Base-by-base conservation (phyloP, 1,140 invertebrate genomes). In the Chrysoperla carnea region DNA sequence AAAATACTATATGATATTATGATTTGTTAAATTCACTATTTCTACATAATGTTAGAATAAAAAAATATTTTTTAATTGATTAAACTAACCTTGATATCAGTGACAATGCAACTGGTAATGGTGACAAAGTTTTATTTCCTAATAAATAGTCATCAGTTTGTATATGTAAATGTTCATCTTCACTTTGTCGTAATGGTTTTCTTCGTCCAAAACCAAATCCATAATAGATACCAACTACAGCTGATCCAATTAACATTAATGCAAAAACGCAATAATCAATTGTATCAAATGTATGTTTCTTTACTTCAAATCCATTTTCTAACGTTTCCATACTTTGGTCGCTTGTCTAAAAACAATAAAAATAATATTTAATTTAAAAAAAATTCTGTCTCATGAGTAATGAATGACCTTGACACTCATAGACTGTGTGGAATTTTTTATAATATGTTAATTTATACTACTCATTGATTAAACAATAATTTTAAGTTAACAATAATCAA, bases 21-120 rank as follows among this genome's bases (percentile, higher is more conserved):
- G 5, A n/a, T 2, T 23, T 23, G 17, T n/a, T n/a, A 23, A 23
- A 23, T 23, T 23, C 17, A 23, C 17, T 23, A 23, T 23, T 23
- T 3, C 17, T 23, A 23, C 17, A 40, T 28, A 40, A 23, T 4
- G 5, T 12, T 33, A 35, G 28, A 4, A 41, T 36, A 23, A n/a
- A n/a, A 12, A 43, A 41, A 36, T 15, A 29, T 36, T 17, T 35
- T 13, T 1, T 31, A 9, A 31, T 31, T 13, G 13, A 29, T 42
- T 36, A 39, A 44, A 47, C 46, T 61, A 61, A 85, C 81, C 81
- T 84, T 35, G 81, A 80, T 50, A 87, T 71, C 23, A 88, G 63
- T 1, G 82, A 86, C 66, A 86, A 77, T n/a, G 83, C 74, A 15
- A 87, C 81, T 0, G 84, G 84, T 52, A 84, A 80, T 8, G 80